Percentiles rank a stretch among this genome's conserved stretches.
phyloP scores from a whole-genome alignment of 2,113 vertebrate species.

The Scomber scombrus region DNA sequence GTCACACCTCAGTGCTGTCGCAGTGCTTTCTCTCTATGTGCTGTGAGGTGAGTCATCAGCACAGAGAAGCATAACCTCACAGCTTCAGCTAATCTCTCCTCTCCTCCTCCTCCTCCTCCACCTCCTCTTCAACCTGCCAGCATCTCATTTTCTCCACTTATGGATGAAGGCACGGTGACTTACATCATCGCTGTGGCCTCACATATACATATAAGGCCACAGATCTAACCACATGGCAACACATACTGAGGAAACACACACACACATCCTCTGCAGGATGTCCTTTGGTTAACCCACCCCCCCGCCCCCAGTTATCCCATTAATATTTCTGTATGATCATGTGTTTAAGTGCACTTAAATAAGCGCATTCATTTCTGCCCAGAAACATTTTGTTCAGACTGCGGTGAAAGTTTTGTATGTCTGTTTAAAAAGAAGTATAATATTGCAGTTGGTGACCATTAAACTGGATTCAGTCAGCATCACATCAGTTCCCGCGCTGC shows the following conservation, averaged over 20 bases:
- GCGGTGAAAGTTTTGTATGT: constrained; percentile 8
- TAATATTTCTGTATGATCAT: constrained; percentile 25
- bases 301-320: background rate
- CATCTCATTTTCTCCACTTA: constrained; percentile 80
- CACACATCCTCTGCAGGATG: background rate
- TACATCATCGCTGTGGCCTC: constrained; percentile 69
- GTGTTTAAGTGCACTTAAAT: constrained; percentile 19
- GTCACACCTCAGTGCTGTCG: constrained; percentile 83
- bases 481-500: constrained; percentile 28
- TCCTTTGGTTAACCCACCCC: background rate
- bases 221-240: constrained; percentile 36
- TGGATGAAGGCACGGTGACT: constrained; percentile 68
- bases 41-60: constrained; percentile 85
- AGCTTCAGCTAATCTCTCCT: constrained; percentile 77
- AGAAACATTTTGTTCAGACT: background rate
- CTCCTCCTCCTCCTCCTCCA: constrained; percentile 63
- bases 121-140: constrained; percentile 73
- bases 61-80: constrained; percentile 75
- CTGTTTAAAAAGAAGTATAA: constrained; percentile 21
- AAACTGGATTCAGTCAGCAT: constrained; percentile 28
- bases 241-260: constrained; percentile 16
- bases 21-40: constrained; percentile 81
- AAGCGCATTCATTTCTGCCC: constrained; percentile 18
- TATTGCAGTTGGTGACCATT: constrained; percentile 30
- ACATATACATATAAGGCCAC: constrained; percentile 61